Conservation (phyloP, 2,888 invertebrate genomes). For the Onchidella celtica region DNA sequence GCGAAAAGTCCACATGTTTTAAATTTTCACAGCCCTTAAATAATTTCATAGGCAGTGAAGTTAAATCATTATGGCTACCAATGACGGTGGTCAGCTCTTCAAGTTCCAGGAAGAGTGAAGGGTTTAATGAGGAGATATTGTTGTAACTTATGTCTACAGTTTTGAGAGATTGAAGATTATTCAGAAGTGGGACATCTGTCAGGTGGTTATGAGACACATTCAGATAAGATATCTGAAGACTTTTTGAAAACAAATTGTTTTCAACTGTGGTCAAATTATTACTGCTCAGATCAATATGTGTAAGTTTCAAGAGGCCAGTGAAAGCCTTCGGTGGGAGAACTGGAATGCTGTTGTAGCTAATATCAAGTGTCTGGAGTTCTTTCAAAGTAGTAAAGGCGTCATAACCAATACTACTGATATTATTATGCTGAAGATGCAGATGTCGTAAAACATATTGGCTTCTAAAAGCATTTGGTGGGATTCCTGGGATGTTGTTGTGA, state of each 20-base stretch:
- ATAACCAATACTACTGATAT: neutral
- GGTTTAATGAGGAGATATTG: conserved; percentile 49
- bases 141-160: conserved; percentile 60
- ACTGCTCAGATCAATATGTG: conserved; percentile 53
- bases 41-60: conserved; percentile 52
- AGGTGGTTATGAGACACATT: conserved; percentile 52
- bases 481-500: conserved; percentile 34
- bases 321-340: conserved; percentile 40
- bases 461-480: conserved; percentile 28
- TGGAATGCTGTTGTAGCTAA: conserved; percentile 27
- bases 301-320: conserved; percentile 23
- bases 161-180: neutral
- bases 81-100: conserved; percentile 51
- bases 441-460: neutral
- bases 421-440: conserved; percentile 18
- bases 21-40: conserved; percentile 59
- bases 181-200: conserved; percentile 21
- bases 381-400: conserved; percentile 3
- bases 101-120: conserved; percentile 55
- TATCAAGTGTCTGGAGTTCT: conserved; percentile 21
- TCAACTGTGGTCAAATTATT: conserved; percentile 59
- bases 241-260: conserved; percentile 45
- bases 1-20: conserved; percentile 57
- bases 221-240: conserved; percentile 33
- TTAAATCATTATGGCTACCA: conserved; percentile 56